Base-by-base conservation (phyloP, 1,140 invertebrate species). In the Cylas formicarius region DNA sequence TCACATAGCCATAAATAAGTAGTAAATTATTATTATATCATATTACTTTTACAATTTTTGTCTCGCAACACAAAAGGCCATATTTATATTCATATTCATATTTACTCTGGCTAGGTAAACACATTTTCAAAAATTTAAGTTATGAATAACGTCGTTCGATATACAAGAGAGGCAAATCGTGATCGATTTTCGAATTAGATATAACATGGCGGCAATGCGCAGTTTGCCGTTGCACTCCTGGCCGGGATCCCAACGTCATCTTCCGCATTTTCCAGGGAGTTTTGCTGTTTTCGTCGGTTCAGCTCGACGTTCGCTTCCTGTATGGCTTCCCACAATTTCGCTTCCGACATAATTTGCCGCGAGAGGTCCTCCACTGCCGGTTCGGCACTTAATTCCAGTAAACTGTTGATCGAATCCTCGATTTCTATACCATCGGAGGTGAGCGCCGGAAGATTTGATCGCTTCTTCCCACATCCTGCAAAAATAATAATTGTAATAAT, bases 241-340 rank as follows among this genome's bases (percentile, higher is more conserved):
- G 52, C 55, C 7, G 52, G 50, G 7, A 48, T 37, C 11, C 50
- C 29, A 21, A 41, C 34, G 22, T 56, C 55, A 23, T 50, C 44
- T 38, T 52, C 53, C 32, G 24, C 28, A 31, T 44, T 56, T 22
- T 63, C 56, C 34, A 52, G 33, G 35, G 53, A 62, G 7, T 26
- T 34, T 37, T 71, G 67, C 44, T 74, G 72, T 38, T 69, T 76
- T 35, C 75, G 67, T 41, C 75, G 65, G n/a, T 72, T 67, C 17
- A 82, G 69, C 60, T 83, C 80, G 11, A 75, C 71, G 55, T 79
- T 76, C 3, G 81, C 80, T 57, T 83, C 81, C 55, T 84, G 81
- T 26, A 84, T 79, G 2, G 81, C 81, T 56, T 85, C 82, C 72
- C 78, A 84, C 5, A 84, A 69, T 60, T 84, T 84, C 0, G 82